These are phyloP conservation scores for Cotesia typhae DNA, from an alignment of 1,140 invertebrate genomes.

Conservation along the genomic window DNA sequence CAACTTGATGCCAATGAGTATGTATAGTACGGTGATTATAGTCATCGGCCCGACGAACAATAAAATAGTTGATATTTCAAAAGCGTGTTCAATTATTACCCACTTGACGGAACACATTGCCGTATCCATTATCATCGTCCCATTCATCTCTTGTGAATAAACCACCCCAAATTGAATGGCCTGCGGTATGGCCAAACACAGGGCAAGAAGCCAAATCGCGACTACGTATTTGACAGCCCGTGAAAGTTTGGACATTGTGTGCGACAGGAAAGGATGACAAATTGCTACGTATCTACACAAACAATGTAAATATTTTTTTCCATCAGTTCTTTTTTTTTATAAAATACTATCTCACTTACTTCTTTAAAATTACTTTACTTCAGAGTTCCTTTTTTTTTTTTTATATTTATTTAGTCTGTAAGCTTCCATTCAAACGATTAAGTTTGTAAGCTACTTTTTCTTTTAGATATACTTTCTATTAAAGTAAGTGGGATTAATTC, in stretches of 20 bases:
- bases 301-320: constrained; percentile 20
- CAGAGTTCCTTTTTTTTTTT: neutral
- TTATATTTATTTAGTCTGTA: constrained; percentile 2
- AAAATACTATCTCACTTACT: too few species aligned
- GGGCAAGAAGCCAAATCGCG: constrained; percentile 75
- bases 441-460: too few species aligned
- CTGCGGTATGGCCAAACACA: constrained; percentile 82
- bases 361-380: too few species aligned
- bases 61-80: constrained; percentile 83
- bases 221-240: constrained; percentile 77
- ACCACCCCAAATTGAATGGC: constrained; percentile 79
- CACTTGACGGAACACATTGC: constrained; percentile 69
- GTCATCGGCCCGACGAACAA: constrained; percentile 90
- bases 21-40: constrained; percentile 84
- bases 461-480: too few species aligned
- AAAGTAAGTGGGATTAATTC: too few species aligned
- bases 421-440: too few species aligned
- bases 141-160: constrained; percentile 61
- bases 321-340: neutral
- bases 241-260: constrained; percentile 83
- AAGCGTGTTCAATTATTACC: constrained; percentile 76
- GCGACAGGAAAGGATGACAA: constrained; percentile 88
- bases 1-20: constrained; percentile 82
- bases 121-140: constrained; percentile 60
- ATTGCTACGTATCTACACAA: constrained; percentile 86